Percentiles rank a stretch among this genome's conserved stretches.
phyloP scores from a whole-genome alignment of 2,113 vertebrate genomes.

The Chaetops frenatus region DNA sequence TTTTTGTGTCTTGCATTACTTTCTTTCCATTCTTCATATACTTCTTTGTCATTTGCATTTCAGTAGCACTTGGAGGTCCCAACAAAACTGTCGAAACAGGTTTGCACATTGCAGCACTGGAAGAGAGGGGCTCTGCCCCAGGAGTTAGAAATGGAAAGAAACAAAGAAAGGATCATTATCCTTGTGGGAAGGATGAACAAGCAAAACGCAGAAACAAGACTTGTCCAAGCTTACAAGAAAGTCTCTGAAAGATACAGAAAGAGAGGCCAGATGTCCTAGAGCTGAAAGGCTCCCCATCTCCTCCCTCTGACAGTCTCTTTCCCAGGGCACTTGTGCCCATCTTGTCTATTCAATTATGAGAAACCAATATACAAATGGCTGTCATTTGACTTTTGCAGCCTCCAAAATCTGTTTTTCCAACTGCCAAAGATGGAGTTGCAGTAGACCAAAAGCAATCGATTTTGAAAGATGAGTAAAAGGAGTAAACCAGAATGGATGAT shows the following conservation, averaged over 20 bases:
- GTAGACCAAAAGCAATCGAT: neutral
- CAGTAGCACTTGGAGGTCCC: neutral
- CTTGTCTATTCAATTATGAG: fast-evolving
- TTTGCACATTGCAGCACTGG: neutral
- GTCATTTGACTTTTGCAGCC: neutral
- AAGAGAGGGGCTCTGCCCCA: neutral
- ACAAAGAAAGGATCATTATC: neutral
- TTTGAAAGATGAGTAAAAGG: neutral
- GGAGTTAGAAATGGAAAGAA: neutral
- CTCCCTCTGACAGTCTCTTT: neutral
- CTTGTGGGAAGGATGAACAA: neutral
- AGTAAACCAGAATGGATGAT: neutral
- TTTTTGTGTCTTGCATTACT: neutral
- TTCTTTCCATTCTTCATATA: neutral
- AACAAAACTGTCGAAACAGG: neutral
- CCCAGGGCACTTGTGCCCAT: neutral
- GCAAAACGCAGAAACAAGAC: neutral
- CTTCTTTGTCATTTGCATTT: slow-evolving; percentile 6
- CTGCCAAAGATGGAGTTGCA: neutral
- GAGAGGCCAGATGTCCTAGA: neutral
- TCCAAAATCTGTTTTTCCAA: neutral
- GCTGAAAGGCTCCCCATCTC: neutral
- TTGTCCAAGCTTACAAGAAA: neutral
- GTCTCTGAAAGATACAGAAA: neutral
- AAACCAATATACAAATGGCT: neutral